Evolutionary conservation across 1,140 invertebrate genomes (phyloP), one percentile per base, ranked within the genome.

Genomic region (Spodoptera frugiperda): DNA sequence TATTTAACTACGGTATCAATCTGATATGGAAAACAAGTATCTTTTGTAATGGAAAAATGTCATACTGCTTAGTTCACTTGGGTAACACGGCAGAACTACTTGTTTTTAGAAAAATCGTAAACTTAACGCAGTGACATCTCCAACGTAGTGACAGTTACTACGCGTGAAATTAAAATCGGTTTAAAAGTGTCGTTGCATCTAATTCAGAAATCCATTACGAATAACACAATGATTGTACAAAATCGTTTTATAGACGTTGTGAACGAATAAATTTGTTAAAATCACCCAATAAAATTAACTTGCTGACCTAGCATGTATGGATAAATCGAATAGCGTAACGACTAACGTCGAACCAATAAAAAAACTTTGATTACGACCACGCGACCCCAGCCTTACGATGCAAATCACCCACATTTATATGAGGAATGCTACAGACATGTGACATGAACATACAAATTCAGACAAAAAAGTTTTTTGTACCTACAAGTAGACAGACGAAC

Each of bases 371-470:
- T 76, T 77, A 61, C 48, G 54, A 48, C 44, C 73, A 82, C 77
- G 75, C 78, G 75, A 79, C 65, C 65, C 25, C 81, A 63, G 55
- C 76, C 63, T 61, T 51, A 61, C 77, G 57, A 86, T 83, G 79
- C 82, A 88, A 84, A 88, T 86, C 76, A 85, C 86, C 82, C 67
- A 53, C 77, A 77, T 78, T 87, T 89, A 87, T 87, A 87, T 85
- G 76, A 78, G 44, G 54, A 57, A 77, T 85, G 81, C 51, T 77
- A 77, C 82, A 46, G 86, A 86, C 84, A 84, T 87, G 80, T 84
- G 80, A 85, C 79, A 83, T 84, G 75, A 78, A 82, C 76, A 72
- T 79, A 80, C 65, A 78, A 39, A 88, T 79, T 86, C 88, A 87
- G 87, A 87, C 84, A 87, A 89, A 87, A 86, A 82, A 87, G 81